These are phyloP conservation scores for Lumbricus terrestris DNA, from an alignment of 2,888 invertebrate genomes.

Conservation along the genomic window DNA sequence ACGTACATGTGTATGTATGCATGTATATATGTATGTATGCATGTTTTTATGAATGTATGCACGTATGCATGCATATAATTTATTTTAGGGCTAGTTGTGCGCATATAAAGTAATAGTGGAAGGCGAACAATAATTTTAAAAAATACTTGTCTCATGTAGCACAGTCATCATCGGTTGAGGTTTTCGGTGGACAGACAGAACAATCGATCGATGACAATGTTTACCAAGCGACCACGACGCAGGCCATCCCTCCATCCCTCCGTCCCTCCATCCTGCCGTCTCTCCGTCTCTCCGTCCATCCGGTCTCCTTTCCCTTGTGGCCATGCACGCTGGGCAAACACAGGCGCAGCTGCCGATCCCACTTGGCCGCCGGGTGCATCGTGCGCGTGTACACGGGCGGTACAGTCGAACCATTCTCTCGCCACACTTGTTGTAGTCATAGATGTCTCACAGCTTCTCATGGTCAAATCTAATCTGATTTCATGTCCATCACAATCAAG, in stretches of 20 bases:
- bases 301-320: neutral
- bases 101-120: neutral
- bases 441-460: neutral
- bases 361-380: neutral
- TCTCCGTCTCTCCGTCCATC: neutral
- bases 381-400: neutral
- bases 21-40: too few species aligned
- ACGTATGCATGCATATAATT: too few species aligned
- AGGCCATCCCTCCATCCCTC: too few species aligned
- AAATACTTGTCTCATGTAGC: neutral
- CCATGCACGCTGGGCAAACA: neutral
- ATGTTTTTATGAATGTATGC: too few species aligned
- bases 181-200: neutral
- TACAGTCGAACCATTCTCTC: neutral
- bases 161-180: neutral
- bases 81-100: neutral
- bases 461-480: neutral
- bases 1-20: too few species aligned
- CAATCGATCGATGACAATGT: neutral
- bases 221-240: neutral
- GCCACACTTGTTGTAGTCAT: too few species aligned
- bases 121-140: neutral
- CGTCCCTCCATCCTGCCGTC: too few species aligned
- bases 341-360: neutral
- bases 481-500: neutral